A percentile compares a stretch with the other conserved stretches of the same genome.
phyloP scores from a whole-genome alignment of 2,113 vertebrate species.

The Upupa epops region DNA sequence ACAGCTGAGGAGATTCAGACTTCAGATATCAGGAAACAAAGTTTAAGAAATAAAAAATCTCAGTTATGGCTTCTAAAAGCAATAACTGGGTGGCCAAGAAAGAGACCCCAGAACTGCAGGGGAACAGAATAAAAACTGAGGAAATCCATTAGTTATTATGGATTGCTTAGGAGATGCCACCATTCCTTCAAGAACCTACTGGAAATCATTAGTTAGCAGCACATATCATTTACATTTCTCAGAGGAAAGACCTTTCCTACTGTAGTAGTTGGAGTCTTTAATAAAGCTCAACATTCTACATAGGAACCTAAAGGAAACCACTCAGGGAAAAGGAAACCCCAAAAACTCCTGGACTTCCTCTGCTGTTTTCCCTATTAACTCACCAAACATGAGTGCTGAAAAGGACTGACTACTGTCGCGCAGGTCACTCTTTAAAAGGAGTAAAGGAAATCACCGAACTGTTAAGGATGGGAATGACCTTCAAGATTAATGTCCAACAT shows the following conservation, averaged over 20 bases:
- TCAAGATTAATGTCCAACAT: no score
- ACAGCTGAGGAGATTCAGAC: not conserved
- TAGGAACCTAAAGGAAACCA: not conserved
- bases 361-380: not conserved
- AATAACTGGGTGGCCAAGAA: not conserved
- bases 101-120: not conserved
- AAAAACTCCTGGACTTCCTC: not conserved
- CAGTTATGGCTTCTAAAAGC: not conserved
- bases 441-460: not conserved
- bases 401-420: not conserved
- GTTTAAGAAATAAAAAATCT: not conserved
- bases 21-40: not conserved
- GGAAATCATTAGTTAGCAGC: not conserved
- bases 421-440: not conserved
- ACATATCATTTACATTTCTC: not conserved
- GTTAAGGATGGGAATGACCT: not conserved
- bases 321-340: not conserved
- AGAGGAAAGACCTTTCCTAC: not conserved
- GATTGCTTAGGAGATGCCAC: not conserved
- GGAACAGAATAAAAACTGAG: not conserved
- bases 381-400: not conserved
- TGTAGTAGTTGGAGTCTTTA: not conserved
- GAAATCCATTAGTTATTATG: not conserved
- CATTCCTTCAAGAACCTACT: not conserved
- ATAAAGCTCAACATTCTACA: not conserved